Evolutionary conservation across 1,140 invertebrate species (phyloP).

Genomic region (Trichonephila inaurata): DNA sequence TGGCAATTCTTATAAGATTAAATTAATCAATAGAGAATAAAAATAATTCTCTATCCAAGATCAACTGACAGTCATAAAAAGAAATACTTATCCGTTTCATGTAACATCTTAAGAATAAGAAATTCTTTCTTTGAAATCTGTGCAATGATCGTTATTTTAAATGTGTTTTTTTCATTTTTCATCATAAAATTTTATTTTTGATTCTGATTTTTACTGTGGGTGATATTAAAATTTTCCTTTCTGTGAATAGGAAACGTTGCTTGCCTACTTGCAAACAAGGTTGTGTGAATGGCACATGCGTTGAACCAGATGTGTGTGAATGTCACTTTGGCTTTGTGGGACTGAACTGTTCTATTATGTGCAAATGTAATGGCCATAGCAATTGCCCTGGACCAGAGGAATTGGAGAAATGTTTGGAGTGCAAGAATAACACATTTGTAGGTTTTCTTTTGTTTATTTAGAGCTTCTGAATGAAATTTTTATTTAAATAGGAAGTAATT

Average conservation of each 20-base stretch:
- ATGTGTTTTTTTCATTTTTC: no score
- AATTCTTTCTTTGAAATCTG: background rate
- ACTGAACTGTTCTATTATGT: conserved; percentile 94
- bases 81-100: no score
- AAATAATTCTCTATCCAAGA: no score
- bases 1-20: no score
- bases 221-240: background rate
- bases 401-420: conserved; percentile 90
- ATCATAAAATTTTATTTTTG: no score
- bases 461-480: no score
- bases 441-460: conserved; percentile 33
- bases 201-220: background rate
- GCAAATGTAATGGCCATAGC: conserved; percentile 96
- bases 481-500: no score
- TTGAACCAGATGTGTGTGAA: conserved; percentile 90
- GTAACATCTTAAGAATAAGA: no score
- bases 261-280: conserved; percentile 92
- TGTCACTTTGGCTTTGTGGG: conserved; percentile 98
- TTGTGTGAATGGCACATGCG: conserved; percentile 92
- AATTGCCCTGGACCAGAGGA: conserved; percentile 92
- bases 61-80: no score
- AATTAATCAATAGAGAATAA: no score
- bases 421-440: conserved; percentile 95
- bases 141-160: background rate
- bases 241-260: conserved; percentile 83